phyloP scores from a whole-genome alignment of 2,888 invertebrate species.

The Rhagium mordax region DNA sequence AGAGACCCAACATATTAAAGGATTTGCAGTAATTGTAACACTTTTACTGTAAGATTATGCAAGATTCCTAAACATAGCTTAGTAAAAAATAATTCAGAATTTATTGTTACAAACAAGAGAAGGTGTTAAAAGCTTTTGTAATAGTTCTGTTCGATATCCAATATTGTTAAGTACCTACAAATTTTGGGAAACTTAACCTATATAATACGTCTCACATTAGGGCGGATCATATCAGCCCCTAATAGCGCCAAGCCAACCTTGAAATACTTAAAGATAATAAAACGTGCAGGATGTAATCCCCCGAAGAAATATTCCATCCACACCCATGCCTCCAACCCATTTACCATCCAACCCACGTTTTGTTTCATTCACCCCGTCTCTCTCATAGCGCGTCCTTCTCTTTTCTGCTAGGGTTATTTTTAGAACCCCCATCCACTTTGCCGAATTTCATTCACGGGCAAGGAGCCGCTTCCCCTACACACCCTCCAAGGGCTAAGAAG shows the following conservation, averaged over 20 bases:
- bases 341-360: conserved; percentile 19
- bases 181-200: too few relatives aligned
- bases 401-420: conserved; percentile 18
- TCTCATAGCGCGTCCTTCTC: neutral
- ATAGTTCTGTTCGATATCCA: too few relatives aligned
- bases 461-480: conserved; percentile 3
- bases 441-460: conserved; percentile 32
- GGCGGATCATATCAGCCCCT: too few relatives aligned
- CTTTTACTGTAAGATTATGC: too few relatives aligned
- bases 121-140: too few relatives aligned
- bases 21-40: too few relatives aligned
- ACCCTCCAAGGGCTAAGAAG: conserved; percentile 14
- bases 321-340: conserved; percentile 18
- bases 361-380: neutral
- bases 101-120: too few relatives aligned
- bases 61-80: too few relatives aligned
- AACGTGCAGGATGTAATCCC: neutral
- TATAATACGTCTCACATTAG: too few relatives aligned
- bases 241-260: neutral
- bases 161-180: too few relatives aligned
- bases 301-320: neutral
- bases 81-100: too few relatives aligned
- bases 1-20: too few relatives aligned
- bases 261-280: neutral
- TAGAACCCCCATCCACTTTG: conserved; percentile 27